Evolutionary conservation across 35 echinoderm and acorn worm species (phyloP).

Genomic region (Diadema setosum): DNA sequence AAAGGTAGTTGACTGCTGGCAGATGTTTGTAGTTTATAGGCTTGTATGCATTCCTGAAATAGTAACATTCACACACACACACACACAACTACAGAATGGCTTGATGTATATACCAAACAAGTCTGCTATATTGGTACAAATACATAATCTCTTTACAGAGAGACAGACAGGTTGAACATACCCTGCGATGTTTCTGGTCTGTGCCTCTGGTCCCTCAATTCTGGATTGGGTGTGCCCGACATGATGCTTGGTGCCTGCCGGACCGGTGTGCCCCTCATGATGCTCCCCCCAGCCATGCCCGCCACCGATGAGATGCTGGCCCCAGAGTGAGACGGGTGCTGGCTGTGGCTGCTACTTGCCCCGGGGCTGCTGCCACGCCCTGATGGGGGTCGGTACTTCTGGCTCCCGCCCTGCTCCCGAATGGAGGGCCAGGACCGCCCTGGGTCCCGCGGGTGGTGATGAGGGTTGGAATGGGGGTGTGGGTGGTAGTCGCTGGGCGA

Average conservation of each 20-base stretch:
- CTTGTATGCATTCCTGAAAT: too few species aligned
- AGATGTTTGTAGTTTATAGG: too few species aligned
- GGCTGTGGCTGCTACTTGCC: background rate
- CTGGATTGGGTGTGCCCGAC: slow-evolving; percentile 42
- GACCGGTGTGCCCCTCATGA: slow-evolving; percentile 52
- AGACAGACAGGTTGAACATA: background rate
- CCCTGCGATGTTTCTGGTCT: slow-evolving; percentile 2
- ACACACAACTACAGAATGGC: too few species aligned
- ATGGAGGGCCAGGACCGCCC: slow-evolving; percentile 5
- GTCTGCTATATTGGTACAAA: too few species aligned
- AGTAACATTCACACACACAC: too few species aligned
- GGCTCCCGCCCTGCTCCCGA: background rate
- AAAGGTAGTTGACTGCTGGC: too few species aligned
- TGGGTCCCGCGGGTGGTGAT: background rate
- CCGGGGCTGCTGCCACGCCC: slow-evolving; percentile 13
- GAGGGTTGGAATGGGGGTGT: background rate
- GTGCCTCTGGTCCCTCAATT: slow-evolving; percentile 17
- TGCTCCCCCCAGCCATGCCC: slow-evolving; percentile 13
- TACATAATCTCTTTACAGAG: too few species aligned
- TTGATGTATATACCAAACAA: too few species aligned
- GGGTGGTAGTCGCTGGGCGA: background rate
- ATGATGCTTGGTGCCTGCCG: slow-evolving; percentile 43
- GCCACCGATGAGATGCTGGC: background rate
- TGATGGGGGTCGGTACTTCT: background rate
- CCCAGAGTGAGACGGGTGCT: background rate